Base-by-base conservation (phyloP, 2,113 vertebrate genomes). In the Plotosus lineatus region DNA sequence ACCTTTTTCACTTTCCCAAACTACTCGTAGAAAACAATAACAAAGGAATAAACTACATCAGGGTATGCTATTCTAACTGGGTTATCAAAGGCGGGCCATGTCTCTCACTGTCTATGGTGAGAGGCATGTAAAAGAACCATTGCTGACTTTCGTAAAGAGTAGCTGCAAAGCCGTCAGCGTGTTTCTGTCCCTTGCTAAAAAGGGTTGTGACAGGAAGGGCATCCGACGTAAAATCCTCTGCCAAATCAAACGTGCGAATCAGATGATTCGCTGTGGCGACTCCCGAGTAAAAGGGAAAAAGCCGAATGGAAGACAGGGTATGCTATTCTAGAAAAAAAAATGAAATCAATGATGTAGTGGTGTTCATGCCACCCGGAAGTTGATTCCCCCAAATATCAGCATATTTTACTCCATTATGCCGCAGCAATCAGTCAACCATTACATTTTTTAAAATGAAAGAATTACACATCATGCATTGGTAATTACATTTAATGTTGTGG, bases 401-500 rank as follows among this genome's bases (percentile, higher is more conserved):
- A 36, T 19, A 44, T 44, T 26, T 69, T 10, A 66, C 44, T 69
- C 42, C 42, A 6, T 46, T 46, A 71, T 17, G 8, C 66, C n/a
- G 9, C 66, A n/a, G 63, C 38, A 42, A 14, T 68, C 42, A 36
- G 11, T 21, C 10, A 66, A 42, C 21, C 36, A 42, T 65, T 38
- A 3, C 17, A 65, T 21, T 44, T 26, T 31, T 4, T 19, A 14
- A 33, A 6, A 17, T 15, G 28, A 48, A 71, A 71, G 42, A 28
- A 50, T 71, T n/a, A 48, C 7, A 63, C 8, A 3, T 48, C 26
- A 31, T 71, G 26, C 68, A 31, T 71, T 48, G 46, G 31, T 71
- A 48, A 71, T 48, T 71, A 48, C 26, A 19, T 48, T 48, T 71
- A 71, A 71, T 19, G 42, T 48, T 48, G 14, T 48, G 68, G 68